Conservation (phyloP, 53 echinoderm and acorn worm species). For the Temnopleurus reevesii region DNA sequence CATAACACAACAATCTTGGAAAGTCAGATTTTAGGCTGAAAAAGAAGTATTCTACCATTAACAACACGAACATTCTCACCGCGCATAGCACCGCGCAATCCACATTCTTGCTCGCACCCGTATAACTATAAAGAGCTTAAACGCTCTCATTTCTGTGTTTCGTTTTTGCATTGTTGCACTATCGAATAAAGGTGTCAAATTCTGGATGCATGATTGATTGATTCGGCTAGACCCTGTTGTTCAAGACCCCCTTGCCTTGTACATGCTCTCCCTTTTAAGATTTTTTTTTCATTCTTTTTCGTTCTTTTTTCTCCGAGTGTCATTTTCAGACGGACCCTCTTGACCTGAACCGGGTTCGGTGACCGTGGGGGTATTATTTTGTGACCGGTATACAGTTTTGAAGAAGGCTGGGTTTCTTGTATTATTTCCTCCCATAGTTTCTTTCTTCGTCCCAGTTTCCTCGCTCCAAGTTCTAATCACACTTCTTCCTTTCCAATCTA, state of each 20-base stretch:
- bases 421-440: neutral
- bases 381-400: neutral
- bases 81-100: constrained; percentile 3
- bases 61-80: neutral
- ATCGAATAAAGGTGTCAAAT: constrained; percentile 44
- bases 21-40: too few relatives aligned
- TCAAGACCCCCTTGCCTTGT: constrained; percentile 26
- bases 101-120: constrained; percentile 25
- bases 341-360: constrained; percentile 43
- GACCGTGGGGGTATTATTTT: constrained; percentile 47
- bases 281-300: neutral
- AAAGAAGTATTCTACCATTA: neutral
- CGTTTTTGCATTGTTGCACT: constrained; percentile 33
- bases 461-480: too few relatives aligned
- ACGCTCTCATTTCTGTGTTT: constrained; percentile 5
- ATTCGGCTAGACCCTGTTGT: constrained; percentile 39
- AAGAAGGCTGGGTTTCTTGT: neutral
- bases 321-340: constrained; percentile 41
- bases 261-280: constrained; percentile 15
- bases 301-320: neutral
- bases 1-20: too few relatives aligned
- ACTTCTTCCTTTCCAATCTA: too few relatives aligned
- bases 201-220: constrained; percentile 36
- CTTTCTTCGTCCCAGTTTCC: neutral
- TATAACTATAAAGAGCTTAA: neutral